These are phyloP conservation scores for Engraulis encrasicolus DNA, from an alignment of 2,113 vertebrate genomes.

Conservation along the genomic window DNA sequence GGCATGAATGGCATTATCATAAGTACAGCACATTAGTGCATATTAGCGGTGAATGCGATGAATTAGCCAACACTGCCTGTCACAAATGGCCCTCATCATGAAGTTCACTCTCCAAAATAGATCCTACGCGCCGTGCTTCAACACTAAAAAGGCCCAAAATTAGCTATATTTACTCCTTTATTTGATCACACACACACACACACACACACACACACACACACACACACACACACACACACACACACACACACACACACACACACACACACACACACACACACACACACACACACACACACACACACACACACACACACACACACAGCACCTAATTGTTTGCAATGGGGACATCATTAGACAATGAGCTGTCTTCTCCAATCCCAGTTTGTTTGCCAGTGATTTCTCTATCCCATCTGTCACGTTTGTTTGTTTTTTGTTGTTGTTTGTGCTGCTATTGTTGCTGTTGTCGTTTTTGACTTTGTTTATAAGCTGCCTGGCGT, in stretches of 20 bases:
- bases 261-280: neutral
- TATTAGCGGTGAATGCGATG: neutral
- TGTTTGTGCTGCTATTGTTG: neutral
- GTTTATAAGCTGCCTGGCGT: neutral
- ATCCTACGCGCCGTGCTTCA: neutral
- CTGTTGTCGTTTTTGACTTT: neutral
- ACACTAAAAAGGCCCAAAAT: neutral
- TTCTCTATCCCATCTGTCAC: neutral
- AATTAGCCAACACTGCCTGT: neutral
- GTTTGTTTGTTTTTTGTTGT: neutral
- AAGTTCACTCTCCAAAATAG: neutral
- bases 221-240: neutral
- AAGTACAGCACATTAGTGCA: slow-evolving; percentile 19
- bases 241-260: neutral
- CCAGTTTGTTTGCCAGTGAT: neutral
- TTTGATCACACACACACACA: neutral
- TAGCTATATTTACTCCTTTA: neutral
- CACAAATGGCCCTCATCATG: neutral
- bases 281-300: neutral
- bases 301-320: neutral
- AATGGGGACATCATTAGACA: neutral
- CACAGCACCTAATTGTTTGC: neutral
- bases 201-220: neutral
- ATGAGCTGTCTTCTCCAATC: neutral
- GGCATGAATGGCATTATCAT: slow-evolving; percentile 8